Base-by-base conservation (phyloP, 2,113 vertebrate genomes). In the Etheostoma spectabile region DNA sequence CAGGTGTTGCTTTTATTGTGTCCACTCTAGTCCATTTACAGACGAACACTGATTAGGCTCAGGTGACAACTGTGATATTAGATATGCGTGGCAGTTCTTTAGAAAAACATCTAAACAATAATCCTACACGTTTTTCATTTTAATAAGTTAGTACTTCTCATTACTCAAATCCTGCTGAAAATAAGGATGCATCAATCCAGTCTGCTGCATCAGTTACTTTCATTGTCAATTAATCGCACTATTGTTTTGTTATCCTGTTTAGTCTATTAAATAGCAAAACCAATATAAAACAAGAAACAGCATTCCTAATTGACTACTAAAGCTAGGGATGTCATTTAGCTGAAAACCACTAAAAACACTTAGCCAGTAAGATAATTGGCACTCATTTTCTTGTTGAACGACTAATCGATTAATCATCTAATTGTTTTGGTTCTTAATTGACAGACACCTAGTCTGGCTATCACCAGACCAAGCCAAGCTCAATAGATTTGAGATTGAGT, bases 1-100 rank as follows among this genome's bases (percentile, higher is more conserved):
- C 65, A 86, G 74, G 71, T 86, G 84, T 67, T 65, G 65, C 65
- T 59, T 24, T 72, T 63, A 35, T 67, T 70, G 71, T 63, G 71
- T 74, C 71, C 7, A n/a, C 57, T 77, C 48, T 69, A 18, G 11
- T 61, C 8, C 53, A 12, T n/a, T 59, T 57, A 59, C 18, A 46
- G 24, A 56, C 11, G 4, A 45, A 19, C 1, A 2, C 33, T 46
- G 24, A 27, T 21, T 1, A 35, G n/a, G 15, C 48, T 19, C 30
- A 3, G 51, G 12, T 42, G 24, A 38, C 49, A 48, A 19, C 5
- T 6, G 62, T 35, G 48, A 61, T 13, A 14, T 64, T 4, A 1
- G 46, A 30, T 52, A 22, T 61, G 10, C 4, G 21, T 22, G 1
- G 42, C 21, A 1, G 4, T 55, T 79, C 19, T 66, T 22, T 4